Evolutionary conservation across 2,888 invertebrate species (phyloP).

Genomic region (Acanthosepion lycidas): DNA sequence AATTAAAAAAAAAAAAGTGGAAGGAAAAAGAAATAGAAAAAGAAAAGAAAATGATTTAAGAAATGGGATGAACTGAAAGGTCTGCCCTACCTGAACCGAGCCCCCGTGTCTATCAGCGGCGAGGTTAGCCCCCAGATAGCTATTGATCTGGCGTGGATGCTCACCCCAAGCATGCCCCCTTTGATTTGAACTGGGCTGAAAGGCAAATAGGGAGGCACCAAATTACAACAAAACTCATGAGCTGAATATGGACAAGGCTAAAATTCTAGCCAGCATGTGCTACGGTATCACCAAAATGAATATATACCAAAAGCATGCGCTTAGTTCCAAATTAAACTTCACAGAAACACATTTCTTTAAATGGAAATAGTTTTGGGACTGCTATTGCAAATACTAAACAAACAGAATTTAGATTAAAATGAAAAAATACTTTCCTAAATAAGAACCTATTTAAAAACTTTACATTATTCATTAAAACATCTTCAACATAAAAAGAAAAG

Average conservation of each 20-base stretch:
- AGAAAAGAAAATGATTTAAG: constrained; percentile 45
- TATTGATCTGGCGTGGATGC: constrained; percentile 65
- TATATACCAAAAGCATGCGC: background rate
- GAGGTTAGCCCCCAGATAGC: constrained; percentile 73
- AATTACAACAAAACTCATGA: constrained; percentile 38
- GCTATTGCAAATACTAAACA: background rate
- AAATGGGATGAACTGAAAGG: constrained; percentile 47
- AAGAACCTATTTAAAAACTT: background rate
- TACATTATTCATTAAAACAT: background rate
- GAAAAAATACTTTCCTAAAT: background rate
- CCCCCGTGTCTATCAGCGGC: constrained; percentile 94
- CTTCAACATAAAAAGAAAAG: background rate
- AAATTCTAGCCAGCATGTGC: constrained; percentile 37
- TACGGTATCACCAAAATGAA: constrained; percentile 10
- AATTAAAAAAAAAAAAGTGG: constrained; percentile 24
- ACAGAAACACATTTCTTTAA: constrained; percentile 23
- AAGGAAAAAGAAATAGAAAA: constrained; percentile 42
- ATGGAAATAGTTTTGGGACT: background rate
- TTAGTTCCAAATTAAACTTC: constrained; percentile 43
- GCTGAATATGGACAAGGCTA: constrained; percentile 8
- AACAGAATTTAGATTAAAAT: background rate
- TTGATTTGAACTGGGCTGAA: constrained; percentile 70
- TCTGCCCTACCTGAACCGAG: constrained; percentile 87
- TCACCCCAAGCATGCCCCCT: constrained; percentile 72
- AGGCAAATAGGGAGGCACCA: constrained; percentile 58